Evolutionary conservation across 2,888 invertebrate genomes (phyloP).

Genomic region (Hirtodrosophila alboralis): DNA sequence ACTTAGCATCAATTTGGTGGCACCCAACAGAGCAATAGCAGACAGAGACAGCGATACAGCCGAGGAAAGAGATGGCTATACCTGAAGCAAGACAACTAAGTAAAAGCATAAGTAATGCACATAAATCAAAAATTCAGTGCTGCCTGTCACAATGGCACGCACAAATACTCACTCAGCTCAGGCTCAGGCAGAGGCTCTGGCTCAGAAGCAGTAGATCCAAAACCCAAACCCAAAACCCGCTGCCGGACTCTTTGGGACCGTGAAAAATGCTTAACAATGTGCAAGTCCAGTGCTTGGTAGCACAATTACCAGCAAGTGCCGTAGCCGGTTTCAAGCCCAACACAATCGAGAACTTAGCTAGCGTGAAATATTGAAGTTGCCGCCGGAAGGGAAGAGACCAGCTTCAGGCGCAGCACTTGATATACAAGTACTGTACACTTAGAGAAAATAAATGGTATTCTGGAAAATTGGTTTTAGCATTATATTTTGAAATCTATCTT

Average conservation of each 20-base stretch:
- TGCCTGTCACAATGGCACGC: slow-evolving; percentile 79
- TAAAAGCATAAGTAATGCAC: slow-evolving; percentile 81
- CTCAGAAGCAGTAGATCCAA: neutral
- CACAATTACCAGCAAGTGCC: slow-evolving; percentile 73
- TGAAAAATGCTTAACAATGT: slow-evolving; percentile 69
- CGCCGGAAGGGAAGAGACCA: neutral
- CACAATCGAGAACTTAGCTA: slow-evolving; percentile 73
- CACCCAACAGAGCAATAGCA: slow-evolving; percentile 60
- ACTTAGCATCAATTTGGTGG: slow-evolving; percentile 78
- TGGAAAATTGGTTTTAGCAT: too few relatives aligned
- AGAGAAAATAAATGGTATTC: too few relatives aligned
- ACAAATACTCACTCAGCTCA: slow-evolving; percentile 73
- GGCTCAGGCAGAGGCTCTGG: neutral
- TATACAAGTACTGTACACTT: slow-evolving; percentile 8
- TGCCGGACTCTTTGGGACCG: slow-evolving; percentile 27
- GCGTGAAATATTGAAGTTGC: slow-evolving; percentile 76
- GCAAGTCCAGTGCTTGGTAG: slow-evolving; percentile 58
- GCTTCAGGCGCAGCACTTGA: neutral
- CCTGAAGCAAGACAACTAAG: slow-evolving; percentile 60
- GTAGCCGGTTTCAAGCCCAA: slow-evolving; percentile 32
- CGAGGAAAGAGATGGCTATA: neutral
- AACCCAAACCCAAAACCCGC: neutral
- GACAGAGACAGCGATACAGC: slow-evolving; percentile 39
- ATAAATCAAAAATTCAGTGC: slow-evolving; percentile 83
- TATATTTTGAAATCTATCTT: too few relatives aligned